Evolutionary conservation across 2,797 vertebrate species (phyloP).

Genomic region (Lepilemur ruficaudatus): DNA sequence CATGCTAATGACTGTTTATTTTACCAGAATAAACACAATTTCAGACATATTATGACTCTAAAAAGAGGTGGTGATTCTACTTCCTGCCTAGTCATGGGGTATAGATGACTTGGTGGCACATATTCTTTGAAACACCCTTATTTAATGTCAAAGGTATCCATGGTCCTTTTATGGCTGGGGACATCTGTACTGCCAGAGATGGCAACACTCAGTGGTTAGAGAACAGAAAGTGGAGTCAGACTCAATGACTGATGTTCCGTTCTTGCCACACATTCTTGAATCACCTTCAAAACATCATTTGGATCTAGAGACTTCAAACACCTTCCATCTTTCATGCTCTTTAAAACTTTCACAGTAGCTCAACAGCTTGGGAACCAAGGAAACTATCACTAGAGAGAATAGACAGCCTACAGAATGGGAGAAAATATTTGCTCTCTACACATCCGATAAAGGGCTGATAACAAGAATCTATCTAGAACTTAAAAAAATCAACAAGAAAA

Average conservation of each 20-base stretch:
- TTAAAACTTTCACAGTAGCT: neutral
- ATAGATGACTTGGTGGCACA: conserved; percentile 13
- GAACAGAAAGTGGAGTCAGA: neutral
- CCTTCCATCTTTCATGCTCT: neutral
- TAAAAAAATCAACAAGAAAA: too few relatives aligned
- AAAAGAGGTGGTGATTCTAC: conserved; percentile 53
- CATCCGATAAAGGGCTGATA: too few relatives aligned
- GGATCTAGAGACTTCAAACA: neutral
- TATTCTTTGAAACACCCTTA: conserved; percentile 38
- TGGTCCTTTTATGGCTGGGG: neutral
- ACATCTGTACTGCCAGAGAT: neutral
- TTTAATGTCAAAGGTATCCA: neutral
- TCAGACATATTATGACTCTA: conserved; percentile 52
- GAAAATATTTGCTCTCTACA: neutral
- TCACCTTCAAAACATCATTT: neutral
- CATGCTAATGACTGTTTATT: conserved; percentile 58
- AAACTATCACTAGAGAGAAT: too few relatives aligned
- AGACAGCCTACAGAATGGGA: neutral
- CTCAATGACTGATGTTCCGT: neutral
- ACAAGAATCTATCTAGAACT: too few relatives aligned
- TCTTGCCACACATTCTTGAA: neutral
- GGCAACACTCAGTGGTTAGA: neutral
- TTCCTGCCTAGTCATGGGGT: conserved; percentile 49
- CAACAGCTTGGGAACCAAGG: neutral
- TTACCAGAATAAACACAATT: conserved; percentile 65